These are phyloP conservation scores for Casuarius casuarius DNA, from an alignment of 2,113 vertebrate genomes.

Conservation along the genomic window DNA sequence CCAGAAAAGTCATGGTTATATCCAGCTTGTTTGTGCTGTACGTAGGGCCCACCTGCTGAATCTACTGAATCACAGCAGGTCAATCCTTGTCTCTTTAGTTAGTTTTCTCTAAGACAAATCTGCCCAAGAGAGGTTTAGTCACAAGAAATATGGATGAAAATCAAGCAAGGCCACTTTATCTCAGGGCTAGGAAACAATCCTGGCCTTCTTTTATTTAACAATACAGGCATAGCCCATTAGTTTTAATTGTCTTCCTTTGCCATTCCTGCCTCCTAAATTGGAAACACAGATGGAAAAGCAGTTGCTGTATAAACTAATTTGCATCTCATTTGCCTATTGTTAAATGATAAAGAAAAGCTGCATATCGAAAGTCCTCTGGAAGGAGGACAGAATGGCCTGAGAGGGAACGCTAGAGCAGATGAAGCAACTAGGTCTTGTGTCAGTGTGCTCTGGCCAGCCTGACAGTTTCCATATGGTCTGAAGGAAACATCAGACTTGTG, in stretches of 20 bases:
- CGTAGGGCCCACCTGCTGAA: background rate
- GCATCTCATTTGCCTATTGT: conserved; percentile 52
- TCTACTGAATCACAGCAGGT: background rate
- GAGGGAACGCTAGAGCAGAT: background rate
- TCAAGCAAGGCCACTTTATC: background rate
- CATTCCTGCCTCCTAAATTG: background rate
- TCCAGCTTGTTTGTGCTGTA: background rate
- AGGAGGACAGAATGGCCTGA: background rate
- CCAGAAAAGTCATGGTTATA: background rate
- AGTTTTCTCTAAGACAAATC: background rate
- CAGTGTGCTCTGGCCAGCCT: background rate
- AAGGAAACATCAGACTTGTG: background rate
- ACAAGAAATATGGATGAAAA: background rate
- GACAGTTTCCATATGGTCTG: background rate
- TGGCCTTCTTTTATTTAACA: background rate
- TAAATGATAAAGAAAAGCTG: conserved; percentile 49
- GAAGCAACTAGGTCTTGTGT: background rate
- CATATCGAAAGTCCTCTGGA: conserved; percentile 5
- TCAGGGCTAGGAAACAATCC: background rate
- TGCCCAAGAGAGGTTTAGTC: background rate
- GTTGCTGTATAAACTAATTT: conserved; percentile 69
- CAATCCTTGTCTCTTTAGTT: background rate
- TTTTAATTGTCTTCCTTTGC: conserved; percentile 45
- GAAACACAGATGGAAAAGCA: conserved; percentile 71
- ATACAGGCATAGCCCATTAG: background rate